phyloP scores from a whole-genome alignment of 2,113 vertebrate genomes.

The Geococcyx californianus region DNA sequence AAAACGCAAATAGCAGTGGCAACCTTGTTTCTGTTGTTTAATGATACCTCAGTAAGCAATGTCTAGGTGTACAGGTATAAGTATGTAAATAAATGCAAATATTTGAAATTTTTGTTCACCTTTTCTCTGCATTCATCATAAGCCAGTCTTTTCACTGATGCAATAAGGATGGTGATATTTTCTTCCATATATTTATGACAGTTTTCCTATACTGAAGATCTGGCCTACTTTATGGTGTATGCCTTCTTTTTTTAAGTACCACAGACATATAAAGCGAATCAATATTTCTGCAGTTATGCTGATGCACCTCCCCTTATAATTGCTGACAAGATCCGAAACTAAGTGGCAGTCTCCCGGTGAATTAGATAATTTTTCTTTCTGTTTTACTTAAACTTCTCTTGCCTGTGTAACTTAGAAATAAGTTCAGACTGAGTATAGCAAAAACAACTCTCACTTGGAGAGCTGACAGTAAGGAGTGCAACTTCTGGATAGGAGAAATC shows the following conservation, averaged over 20 bases:
- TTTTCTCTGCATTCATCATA: not conserved
- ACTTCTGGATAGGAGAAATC: constrained; percentile 28
- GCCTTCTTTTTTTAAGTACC: not conserved
- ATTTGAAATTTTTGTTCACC: not conserved
- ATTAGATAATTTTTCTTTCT: not conserved
- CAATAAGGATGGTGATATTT: not conserved
- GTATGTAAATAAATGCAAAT: not conserved
- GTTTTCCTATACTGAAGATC: not conserved
- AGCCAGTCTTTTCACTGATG: not conserved
- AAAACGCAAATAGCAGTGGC: not conserved
- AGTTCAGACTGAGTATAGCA: not conserved
- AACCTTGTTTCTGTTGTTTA: not conserved
- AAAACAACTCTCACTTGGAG: not conserved
- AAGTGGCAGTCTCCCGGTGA: not conserved
- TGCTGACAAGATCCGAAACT: constrained; percentile 14
- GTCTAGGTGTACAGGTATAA: not conserved
- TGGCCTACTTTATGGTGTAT: not conserved
- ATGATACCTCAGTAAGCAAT: not conserved
- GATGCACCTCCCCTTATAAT: not conserved
- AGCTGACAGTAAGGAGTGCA: constrained; percentile 13
- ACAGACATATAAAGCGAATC: not conserved
- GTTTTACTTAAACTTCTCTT: not conserved
- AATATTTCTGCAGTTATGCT: not conserved
- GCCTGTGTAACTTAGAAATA: constrained; percentile 19
- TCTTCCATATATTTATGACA: not conserved